phyloP scores from a whole-genome alignment of 2,113 vertebrate species.

The Clupea harengus region DNA sequence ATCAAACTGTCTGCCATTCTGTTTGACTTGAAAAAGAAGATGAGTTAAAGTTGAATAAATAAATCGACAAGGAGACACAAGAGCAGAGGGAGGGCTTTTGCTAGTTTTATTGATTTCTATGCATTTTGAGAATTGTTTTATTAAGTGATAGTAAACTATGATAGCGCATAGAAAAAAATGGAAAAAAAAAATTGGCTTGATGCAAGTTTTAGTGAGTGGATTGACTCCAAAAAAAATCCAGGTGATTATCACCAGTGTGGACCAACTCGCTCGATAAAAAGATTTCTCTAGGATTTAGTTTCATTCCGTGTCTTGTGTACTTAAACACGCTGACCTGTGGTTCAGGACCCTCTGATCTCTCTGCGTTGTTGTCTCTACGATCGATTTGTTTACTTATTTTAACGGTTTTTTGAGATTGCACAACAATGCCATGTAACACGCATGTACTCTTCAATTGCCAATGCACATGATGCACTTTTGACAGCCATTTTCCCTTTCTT shows the following conservation, averaged over 20 bases:
- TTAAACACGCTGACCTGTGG: conserved; percentile 26
- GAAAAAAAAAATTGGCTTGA: background rate
- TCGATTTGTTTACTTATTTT: conserved; percentile 74
- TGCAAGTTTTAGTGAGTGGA: background rate
- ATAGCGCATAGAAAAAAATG: background rate
- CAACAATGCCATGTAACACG: conserved; percentile 78
- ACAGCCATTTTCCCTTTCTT: conserved; percentile 94
- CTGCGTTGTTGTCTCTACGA: conserved; percentile 69
- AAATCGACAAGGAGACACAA: conserved; percentile 64
- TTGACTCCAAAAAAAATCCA: background rate
- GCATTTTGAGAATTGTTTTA: background rate
- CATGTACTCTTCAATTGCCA: conserved; percentile 81
- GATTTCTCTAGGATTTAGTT: background rate
- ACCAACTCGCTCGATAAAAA: background rate
- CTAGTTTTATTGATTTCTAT: background rate
- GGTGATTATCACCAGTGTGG: background rate
- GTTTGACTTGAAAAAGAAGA: conserved; percentile 61
- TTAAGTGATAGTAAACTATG: no score
- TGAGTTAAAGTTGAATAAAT: conserved; percentile 69
- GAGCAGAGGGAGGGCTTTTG: conserved; percentile 65
- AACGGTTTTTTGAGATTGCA: conserved; percentile 71
- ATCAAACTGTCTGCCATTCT: conserved; percentile 65
- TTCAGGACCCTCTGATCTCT: conserved; percentile 56
- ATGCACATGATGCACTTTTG: conserved; percentile 81
- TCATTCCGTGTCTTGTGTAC: background rate